Evolutionary conservation across 2,888 invertebrate genomes (phyloP).

Genomic region (Cabera pusaria): DNA sequence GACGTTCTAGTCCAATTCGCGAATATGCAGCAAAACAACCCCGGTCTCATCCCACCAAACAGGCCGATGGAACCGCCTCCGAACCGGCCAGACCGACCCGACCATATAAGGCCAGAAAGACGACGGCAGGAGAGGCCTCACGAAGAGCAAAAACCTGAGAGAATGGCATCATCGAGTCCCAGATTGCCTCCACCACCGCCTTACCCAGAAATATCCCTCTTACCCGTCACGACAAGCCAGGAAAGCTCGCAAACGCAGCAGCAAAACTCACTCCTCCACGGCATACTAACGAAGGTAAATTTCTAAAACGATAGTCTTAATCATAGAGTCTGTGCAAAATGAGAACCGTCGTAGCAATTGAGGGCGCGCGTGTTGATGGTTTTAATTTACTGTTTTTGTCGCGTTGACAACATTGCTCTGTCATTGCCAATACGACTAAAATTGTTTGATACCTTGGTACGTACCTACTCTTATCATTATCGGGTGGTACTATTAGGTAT

Average conservation of each 20-base stretch:
- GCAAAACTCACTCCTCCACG: slow-evolving; percentile 88
- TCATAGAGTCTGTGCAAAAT: no score
- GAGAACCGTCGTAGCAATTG: no score
- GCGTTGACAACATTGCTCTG: no score
- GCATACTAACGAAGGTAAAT: slow-evolving; percentile 88
- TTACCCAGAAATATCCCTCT: slow-evolving; percentile 91
- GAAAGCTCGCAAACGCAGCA: slow-evolving; percentile 59
- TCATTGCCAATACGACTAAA: no score
- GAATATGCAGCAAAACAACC: slow-evolving; percentile 74
- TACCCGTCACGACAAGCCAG: slow-evolving; percentile 84
- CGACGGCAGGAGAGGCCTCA: slow-evolving; percentile 49
- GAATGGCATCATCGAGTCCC: slow-evolving; percentile 63
- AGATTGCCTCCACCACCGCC: slow-evolving; percentile 85
- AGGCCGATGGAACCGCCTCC: slow-evolving; percentile 60
- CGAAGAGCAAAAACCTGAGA: slow-evolving; percentile 61
- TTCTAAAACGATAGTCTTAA: no score
- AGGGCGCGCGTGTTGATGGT: no score
- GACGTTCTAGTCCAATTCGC: slow-evolving; percentile 91
- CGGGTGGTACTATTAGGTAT: slow-evolving; percentile 35
- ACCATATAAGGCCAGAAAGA: slow-evolving; percentile 58
- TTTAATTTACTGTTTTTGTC: no score
- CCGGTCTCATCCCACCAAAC: slow-evolving; percentile 54
- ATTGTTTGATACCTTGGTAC: no score
- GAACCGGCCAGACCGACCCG: slow-evolving; percentile 59
- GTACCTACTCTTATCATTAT: slow-evolving; percentile 18